Evolutionary conservation across 2,797 vertebrate species (phyloP).

Genomic region (Platalea minor): DNA sequence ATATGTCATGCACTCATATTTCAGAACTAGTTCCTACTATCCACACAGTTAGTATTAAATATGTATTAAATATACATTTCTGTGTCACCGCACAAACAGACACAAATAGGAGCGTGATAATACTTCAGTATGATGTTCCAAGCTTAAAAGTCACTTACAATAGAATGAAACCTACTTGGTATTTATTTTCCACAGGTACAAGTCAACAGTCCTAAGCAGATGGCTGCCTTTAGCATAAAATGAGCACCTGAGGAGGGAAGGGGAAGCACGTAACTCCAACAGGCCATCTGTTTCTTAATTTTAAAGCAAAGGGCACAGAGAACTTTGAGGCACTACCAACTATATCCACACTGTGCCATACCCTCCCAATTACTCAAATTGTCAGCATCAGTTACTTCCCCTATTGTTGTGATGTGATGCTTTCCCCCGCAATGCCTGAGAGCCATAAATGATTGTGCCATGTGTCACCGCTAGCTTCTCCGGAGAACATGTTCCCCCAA

Average conservation of each 20-base stretch:
- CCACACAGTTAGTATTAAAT: background rate
- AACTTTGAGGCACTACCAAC: slow-evolving; percentile 23
- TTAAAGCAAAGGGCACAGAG: slow-evolving; percentile 62
- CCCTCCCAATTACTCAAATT: slow-evolving; percentile 16
- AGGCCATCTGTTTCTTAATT: slow-evolving; percentile 71
- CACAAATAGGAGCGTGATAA: background rate
- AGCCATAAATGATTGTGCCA: background rate
- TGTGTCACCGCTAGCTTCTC: slow-evolving; percentile 21
- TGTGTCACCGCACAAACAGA: background rate
- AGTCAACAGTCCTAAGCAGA: slow-evolving; percentile 65
- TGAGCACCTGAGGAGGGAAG: slow-evolving; percentile 57
- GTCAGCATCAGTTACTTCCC: slow-evolving; percentile 8
- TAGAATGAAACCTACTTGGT: slow-evolving; percentile 22
- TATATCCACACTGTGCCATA: background rate
- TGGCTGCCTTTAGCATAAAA: slow-evolving; percentile 70
- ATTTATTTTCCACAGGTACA: slow-evolving; percentile 62
- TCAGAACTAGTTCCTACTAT: background rate
- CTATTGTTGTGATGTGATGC: background rate
- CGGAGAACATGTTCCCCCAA: background rate
- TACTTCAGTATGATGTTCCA: background rate
- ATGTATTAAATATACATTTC: slow-evolving; percentile 33
- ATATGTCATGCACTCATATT: background rate
- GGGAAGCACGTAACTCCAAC: slow-evolving; percentile 40
- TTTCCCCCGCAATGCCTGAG: background rate
- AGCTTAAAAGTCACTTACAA: slow-evolving; percentile 57